phyloP scores from a whole-genome alignment of 1,140 invertebrate species.

The Harpegnathos saltator region DNA sequence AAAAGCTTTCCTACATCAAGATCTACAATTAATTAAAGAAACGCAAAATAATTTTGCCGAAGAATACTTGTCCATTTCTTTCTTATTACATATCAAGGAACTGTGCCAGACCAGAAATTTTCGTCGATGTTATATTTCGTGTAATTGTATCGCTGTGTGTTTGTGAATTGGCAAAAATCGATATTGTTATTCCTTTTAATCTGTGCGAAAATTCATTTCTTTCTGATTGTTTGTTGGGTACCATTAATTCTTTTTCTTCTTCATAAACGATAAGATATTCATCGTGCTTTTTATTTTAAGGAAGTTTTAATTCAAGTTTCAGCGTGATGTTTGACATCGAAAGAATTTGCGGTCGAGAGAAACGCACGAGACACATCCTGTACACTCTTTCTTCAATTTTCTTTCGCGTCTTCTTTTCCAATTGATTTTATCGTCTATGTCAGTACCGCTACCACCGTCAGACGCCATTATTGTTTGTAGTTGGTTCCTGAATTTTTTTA shows the following conservation, averaged over 20 bases:
- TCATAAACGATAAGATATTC: background rate
- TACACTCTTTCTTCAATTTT: conserved; percentile 27
- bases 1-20: too few species aligned
- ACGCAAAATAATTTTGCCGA: background rate
- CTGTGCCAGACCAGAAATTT: too few species aligned
- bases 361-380: background rate
- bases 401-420: conserved; percentile 14
- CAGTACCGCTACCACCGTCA: background rate
- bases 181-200: background rate
- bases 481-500: conserved; percentile 13
- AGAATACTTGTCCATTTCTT: background rate
- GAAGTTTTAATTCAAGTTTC: background rate
- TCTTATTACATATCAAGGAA: background rate
- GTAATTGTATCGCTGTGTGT: background rate
- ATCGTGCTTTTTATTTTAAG: background rate
- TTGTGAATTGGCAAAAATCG: background rate
- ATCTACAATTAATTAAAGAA: too few species aligned
- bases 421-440: conserved; percentile 44
- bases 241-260: background rate
- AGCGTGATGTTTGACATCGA: background rate
- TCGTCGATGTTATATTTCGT: too few species aligned
- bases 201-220: background rate
- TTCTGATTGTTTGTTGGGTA: background rate
- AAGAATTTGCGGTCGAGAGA: background rate
- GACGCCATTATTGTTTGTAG: conserved; percentile 20